phyloP scores from a whole-genome alignment of 2,888 invertebrate genomes.

The Pammene fasciana region DNA sequence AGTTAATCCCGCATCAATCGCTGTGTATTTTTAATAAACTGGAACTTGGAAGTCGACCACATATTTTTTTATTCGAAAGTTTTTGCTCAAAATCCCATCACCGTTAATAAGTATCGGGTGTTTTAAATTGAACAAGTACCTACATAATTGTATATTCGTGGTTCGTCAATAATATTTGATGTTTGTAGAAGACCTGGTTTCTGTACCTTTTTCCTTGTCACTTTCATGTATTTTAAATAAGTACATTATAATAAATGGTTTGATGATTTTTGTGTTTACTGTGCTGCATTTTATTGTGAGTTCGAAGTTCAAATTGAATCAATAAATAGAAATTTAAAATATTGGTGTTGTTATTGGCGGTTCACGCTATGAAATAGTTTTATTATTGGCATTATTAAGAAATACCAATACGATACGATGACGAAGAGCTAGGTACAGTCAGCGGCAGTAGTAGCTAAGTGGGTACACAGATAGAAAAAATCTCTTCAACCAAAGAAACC shows the following conservation, averaged over 20 bases:
- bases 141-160: conserved; percentile 35
- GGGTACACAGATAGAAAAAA: no score
- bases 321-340: conserved; percentile 81
- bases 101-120: conserved; percentile 58
- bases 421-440: no score
- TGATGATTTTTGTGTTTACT: conserved; percentile 79
- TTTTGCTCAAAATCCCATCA: conserved; percentile 79
- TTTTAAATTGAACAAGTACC: conserved; percentile 57
- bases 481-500: no score
- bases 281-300: conserved; percentile 83
- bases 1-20: conserved; percentile 77
- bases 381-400: neutral
- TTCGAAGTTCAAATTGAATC: conserved; percentile 84
- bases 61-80: conserved; percentile 78
- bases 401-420: no score
- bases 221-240: conserved; percentile 76
- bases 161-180: conserved; percentile 68
- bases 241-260: conserved; percentile 74
- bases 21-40: conserved; percentile 75
- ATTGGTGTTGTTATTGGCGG: conserved; percentile 75
- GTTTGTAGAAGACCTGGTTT: conserved; percentile 72
- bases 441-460: no score
- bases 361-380: conserved; percentile 39
- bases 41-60: conserved; percentile 69
- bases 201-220: conserved; percentile 66